These are phyloP conservation scores for Oreortyx pictus DNA, from an alignment of 2,797 vertebrate genomes.

Conservation along the genomic window DNA sequence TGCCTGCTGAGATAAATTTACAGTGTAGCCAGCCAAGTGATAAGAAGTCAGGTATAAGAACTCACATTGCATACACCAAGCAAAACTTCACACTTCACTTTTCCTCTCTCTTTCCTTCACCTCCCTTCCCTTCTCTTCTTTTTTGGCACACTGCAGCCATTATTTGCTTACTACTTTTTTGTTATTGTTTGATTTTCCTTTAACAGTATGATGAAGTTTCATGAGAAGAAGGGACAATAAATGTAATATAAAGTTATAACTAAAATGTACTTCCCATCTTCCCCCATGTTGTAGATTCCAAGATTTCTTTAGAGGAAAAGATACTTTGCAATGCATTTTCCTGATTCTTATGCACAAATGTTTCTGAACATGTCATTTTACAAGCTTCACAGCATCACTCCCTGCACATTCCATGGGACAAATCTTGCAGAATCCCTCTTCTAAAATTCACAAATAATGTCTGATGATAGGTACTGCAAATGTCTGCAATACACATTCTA, in stretches of 20 bases:
- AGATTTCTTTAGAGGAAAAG: not conserved
- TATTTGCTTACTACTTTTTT: not conserved
- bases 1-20: conserved; percentile 24
- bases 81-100: not conserved
- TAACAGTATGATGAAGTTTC: not conserved
- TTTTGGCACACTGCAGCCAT: not conserved
- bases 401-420: not conserved
- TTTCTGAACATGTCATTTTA: not conserved
- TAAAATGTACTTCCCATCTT: not conserved
- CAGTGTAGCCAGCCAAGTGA: not conserved
- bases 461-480: not conserved
- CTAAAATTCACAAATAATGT: not conserved
- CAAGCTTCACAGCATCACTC: not conserved
- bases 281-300: not conserved
- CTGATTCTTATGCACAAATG: not conserved
- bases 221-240: not conserved
- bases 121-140: not conserved
- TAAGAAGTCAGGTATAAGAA: not conserved
- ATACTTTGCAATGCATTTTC: not conserved
- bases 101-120: not conserved
- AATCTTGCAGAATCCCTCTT: not conserved
- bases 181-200: not conserved
- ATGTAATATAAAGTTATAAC: not conserved
- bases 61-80: not conserved
- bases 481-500: not conserved